Percentiles rank a stretch among this genome's conserved stretches.
These are phyloP conservation scores for Oscheius onirici DNA, from an alignment of 2,888 invertebrate species.

Conservation along the genomic window DNA sequence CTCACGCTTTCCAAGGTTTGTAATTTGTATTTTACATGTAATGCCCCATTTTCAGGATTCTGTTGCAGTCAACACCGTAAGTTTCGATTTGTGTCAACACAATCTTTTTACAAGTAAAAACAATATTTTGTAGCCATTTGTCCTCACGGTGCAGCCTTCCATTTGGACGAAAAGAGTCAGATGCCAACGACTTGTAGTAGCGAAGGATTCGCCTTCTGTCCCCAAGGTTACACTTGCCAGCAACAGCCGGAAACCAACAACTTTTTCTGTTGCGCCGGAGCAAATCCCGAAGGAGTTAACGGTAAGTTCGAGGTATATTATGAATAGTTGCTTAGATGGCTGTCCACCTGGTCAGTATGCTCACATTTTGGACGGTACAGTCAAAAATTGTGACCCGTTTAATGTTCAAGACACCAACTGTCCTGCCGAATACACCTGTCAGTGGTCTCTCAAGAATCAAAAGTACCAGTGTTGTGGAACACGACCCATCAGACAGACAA, in stretches of 20 bases:
- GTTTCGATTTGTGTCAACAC: slow-evolving; percentile 14
- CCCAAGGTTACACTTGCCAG: slow-evolving; percentile 54
- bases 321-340: slow-evolving; percentile 37
- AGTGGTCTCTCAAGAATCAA: slow-evolving; percentile 53
- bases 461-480: slow-evolving; percentile 59
- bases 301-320: slow-evolving; percentile 1
- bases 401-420: slow-evolving; percentile 36
- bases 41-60: no score
- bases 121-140: slow-evolving; percentile 62
- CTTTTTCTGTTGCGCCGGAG: slow-evolving; percentile 51
- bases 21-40: no score
- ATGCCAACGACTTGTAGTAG: slow-evolving; percentile 53
- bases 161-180: slow-evolving; percentile 51
- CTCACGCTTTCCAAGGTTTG: slow-evolving; percentile 55
- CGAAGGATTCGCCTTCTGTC: slow-evolving; percentile 58
- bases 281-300: slow-evolving; percentile 46
- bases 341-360: slow-evolving; percentile 58
- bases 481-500: slow-evolving; percentile 41
- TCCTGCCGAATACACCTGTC: slow-evolving; percentile 51
- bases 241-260: slow-evolving; percentile 50
- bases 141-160: slow-evolving; percentile 52
- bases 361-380: slow-evolving; percentile 45
- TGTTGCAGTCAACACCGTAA: slow-evolving; percentile 57
- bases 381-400: slow-evolving; percentile 53
- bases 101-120: no score